A percentile compares a stretch with the other conserved stretches of the same genome.
These are phyloP conservation scores for Galaxias olidus DNA, from an alignment of 2,797 vertebrate species.

Conservation along the genomic window DNA sequence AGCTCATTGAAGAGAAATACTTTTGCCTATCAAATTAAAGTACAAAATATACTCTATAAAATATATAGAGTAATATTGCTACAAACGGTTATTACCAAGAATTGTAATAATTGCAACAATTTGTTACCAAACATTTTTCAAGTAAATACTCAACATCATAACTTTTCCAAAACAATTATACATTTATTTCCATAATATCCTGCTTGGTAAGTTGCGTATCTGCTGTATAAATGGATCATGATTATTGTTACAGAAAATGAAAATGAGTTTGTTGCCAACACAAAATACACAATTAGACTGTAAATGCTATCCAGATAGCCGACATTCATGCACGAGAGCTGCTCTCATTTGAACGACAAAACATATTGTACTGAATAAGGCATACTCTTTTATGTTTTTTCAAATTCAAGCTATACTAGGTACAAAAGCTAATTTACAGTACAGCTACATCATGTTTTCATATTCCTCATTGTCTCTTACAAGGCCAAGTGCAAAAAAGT, in stretches of 20 bases:
- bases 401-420: slow-evolving; percentile 65
- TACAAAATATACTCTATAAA: no score
- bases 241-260: slow-evolving; percentile 25
- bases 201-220: not conserved
- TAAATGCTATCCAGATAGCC: slow-evolving; percentile 59
- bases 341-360: slow-evolving; percentile 76
- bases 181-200: slow-evolving; percentile 46
- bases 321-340: slow-evolving; percentile 86
- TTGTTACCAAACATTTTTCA: slow-evolving; percentile 1
- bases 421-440: slow-evolving; percentile 63
- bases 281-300: slow-evolving; percentile 63
- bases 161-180: slow-evolving; percentile 60
- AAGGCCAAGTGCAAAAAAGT: no score
- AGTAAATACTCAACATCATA: slow-evolving; percentile 5
- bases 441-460: slow-evolving; percentile 54
- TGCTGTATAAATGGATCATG: slow-evolving; percentile 39
- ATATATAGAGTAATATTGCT: not conserved
- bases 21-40: no score
- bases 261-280: slow-evolving; percentile 53
- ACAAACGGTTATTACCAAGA: not conserved
- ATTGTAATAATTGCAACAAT: no score
- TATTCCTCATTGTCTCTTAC: no score
- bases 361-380: slow-evolving; percentile 78
- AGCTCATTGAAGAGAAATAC: no score
- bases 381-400: slow-evolving; percentile 64